Percentiles rank a stretch among this genome's conserved stretches.
These are phyloP conservation scores for Scalopus aquaticus DNA, from an alignment of 2,113 vertebrate genomes.

Conservation along the genomic window DNA sequence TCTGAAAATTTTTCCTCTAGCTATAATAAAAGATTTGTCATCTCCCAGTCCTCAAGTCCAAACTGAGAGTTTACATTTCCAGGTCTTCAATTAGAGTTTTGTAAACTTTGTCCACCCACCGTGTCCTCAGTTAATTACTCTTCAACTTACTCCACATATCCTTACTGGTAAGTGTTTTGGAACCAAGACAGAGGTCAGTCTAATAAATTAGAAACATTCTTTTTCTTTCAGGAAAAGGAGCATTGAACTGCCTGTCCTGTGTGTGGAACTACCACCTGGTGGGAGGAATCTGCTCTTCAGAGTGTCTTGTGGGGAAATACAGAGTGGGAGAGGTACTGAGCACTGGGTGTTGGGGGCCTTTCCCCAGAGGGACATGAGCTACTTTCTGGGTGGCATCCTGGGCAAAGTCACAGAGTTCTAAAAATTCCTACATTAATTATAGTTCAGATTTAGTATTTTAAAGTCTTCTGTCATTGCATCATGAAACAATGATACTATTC, in stretches of 20 bases:
- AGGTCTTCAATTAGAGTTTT: neutral
- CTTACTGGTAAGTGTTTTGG: neutral
- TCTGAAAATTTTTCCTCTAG: constrained; percentile 10
- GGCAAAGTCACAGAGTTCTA: neutral
- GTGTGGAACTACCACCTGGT: constrained; percentile 87
- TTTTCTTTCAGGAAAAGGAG: constrained; percentile 81
- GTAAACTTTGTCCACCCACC: neutral
- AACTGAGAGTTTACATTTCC: neutral
- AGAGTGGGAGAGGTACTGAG: constrained; percentile 83
- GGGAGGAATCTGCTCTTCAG: constrained; percentile 84
- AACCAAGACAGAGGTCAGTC: neutral
- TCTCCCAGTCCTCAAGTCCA: neutral
- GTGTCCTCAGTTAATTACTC: neutral
- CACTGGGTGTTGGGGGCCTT: neutral
- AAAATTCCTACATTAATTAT: neutral
- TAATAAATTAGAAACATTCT: neutral
- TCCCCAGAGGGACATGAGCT: neutral
- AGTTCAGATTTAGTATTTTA: neutral
- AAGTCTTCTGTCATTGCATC: neutral
- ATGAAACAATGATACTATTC: neutral
- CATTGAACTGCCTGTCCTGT: constrained; percentile 87
- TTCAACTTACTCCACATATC: neutral
- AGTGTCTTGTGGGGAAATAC: constrained; percentile 89
- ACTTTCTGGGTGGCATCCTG: neutral
- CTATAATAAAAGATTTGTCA: neutral